Conservation (phyloP, 2,888 invertebrate genomes). For the Tiphia femorata region DNA sequence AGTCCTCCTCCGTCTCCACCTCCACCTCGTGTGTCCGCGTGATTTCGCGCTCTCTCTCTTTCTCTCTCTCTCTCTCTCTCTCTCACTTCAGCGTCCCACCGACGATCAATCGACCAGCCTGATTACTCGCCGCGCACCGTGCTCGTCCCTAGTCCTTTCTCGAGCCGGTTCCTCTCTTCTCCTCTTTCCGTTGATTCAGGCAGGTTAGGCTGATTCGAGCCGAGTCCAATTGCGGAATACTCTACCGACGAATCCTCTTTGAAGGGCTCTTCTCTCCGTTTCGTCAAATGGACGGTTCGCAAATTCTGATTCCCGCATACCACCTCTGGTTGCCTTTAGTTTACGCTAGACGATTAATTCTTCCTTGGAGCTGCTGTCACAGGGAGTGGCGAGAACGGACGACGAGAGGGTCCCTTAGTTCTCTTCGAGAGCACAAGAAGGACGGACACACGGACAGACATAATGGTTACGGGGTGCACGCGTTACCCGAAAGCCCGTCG, state of each 20-base stretch:
- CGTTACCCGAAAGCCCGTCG: conserved; percentile 60
- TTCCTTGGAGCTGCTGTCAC: neutral
- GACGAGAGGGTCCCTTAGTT: too few species aligned
- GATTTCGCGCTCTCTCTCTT: neutral
- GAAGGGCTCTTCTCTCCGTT: too few species aligned
- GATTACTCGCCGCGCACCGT: neutral
- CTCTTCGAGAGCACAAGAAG: too few species aligned
- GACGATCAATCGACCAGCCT: neutral
- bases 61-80: conserved; percentile 6
- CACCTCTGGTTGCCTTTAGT: too few species aligned
- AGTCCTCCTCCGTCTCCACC: neutral
- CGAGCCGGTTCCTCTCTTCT: neutral
- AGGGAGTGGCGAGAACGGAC: too few species aligned
- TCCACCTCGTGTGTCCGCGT: neutral
- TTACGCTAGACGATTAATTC: too few species aligned
- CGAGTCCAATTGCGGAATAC: too few species aligned
- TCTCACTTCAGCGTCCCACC: neutral
- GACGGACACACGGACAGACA: conserved; percentile 29
- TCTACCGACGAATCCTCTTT: too few species aligned
- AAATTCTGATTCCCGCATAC: too few species aligned
- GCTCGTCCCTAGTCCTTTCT: neutral
- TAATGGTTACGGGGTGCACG: too few species aligned
- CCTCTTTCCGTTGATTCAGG: neutral
- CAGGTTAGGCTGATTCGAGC: neutral
- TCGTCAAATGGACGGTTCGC: too few species aligned